phyloP scores from a whole-genome alignment of 2,113 vertebrate species.

The Oryzias curvinotus region DNA sequence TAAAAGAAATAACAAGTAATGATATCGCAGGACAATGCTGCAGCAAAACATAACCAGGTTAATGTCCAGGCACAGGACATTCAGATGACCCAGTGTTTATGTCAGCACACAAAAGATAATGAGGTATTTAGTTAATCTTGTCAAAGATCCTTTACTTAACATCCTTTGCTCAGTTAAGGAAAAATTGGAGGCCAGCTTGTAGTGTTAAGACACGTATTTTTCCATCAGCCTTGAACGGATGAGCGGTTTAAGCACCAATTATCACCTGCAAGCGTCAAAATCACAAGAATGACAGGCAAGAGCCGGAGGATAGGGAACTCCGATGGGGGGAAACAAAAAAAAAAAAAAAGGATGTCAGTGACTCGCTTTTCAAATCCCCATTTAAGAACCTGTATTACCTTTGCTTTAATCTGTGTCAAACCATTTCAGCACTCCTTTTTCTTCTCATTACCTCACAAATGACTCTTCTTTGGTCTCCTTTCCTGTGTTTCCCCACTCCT shows the following conservation, averaged over 20 bases:
- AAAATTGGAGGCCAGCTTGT: slow-evolving; percentile 11
- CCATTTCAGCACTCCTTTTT: slow-evolving; percentile 62
- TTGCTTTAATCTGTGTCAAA: slow-evolving; percentile 70
- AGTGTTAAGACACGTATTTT: slow-evolving; percentile 13
- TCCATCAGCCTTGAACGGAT: slow-evolving; percentile 14
- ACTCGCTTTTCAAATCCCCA: slow-evolving; percentile 49
- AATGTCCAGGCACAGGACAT: neutral
- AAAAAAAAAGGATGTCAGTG: slow-evolving; percentile 24
- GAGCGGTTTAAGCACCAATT: slow-evolving; percentile 26
- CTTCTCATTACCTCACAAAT: slow-evolving; percentile 63
- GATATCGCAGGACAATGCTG: neutral
- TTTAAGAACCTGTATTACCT: slow-evolving; percentile 70
- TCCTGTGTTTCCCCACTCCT: slow-evolving; percentile 18
- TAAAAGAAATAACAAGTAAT: neutral
- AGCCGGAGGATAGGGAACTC: neutral
- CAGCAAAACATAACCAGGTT: slow-evolving; percentile 1
- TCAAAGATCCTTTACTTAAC: slow-evolving; percentile 25
- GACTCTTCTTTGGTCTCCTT: slow-evolving; percentile 63
- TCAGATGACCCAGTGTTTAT: slow-evolving; percentile 23
- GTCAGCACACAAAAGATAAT: slow-evolving; percentile 38
- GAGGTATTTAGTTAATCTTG: slow-evolving; percentile 43
- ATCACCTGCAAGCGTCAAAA: slow-evolving; percentile 17
- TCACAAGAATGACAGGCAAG: slow-evolving; percentile 1
- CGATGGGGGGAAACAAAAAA: neutral
- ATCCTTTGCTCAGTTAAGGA: slow-evolving; percentile 12